Evolutionary conservation across 2,797 vertebrate species (phyloP).

Genomic region (Gobionotothen gibberifrons): DNA sequence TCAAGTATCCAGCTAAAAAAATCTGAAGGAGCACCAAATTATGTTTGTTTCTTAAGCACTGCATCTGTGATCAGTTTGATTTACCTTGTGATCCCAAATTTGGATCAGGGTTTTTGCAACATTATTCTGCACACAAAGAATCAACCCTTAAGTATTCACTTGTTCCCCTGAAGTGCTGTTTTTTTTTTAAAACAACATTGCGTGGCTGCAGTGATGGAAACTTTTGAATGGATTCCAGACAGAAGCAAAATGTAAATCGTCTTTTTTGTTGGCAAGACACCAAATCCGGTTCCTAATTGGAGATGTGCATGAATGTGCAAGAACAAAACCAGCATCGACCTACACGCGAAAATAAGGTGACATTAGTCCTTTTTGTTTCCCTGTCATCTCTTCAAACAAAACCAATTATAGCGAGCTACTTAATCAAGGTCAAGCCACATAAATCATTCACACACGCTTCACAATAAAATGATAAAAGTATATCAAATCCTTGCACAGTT

Average conservation of each 20-base stretch:
- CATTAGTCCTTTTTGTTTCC: conserved; percentile 22
- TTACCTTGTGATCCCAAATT: conserved; percentile 1
- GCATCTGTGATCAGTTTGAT: neutral
- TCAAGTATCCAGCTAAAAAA: conserved; percentile 1
- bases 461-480: neutral
- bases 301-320: conserved; percentile 16
- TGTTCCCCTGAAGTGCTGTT: neutral
- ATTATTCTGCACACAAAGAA: neutral
- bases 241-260: conserved; percentile 7
- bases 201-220: neutral
- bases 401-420: conserved; percentile 37
- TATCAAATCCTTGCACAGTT: neutral
- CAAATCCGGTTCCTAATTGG: conserved; percentile 25
- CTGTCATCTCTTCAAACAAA: conserved; percentile 36
- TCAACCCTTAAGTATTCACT: neutral
- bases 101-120: conserved; percentile 2
- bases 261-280: conserved; percentile 1
- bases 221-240: conserved; percentile 23
- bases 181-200: neutral
- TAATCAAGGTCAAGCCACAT: conserved; percentile 44
- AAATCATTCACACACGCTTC: neutral
- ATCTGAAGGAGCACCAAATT: neutral
- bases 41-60: neutral
- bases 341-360: conserved; percentile 1
- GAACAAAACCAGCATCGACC: conserved; percentile 29